Conservation (phyloP, 2,113 vertebrate genomes). For the Pristiophorus japonicus region DNA sequence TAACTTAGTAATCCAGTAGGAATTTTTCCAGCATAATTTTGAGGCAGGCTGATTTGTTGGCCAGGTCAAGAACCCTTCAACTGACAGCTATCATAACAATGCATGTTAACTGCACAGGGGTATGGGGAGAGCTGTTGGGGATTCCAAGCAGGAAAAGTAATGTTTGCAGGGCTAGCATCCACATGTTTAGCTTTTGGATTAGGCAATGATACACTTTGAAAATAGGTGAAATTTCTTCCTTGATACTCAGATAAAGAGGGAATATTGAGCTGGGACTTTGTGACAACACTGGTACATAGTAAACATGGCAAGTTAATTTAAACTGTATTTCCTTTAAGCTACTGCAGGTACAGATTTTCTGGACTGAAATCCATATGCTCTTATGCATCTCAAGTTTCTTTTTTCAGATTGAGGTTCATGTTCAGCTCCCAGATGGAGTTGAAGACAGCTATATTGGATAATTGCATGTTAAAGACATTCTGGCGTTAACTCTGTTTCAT, state of each 20-base stretch:
- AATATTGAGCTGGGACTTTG: not conserved
- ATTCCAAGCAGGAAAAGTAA: not conserved
- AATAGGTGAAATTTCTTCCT: not conserved
- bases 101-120: not conserved
- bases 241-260: not conserved
- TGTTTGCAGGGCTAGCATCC: not conserved
- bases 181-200: not conserved
- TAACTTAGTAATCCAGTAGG: not conserved
- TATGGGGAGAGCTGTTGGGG: not conserved
- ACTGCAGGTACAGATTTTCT: not conserved
- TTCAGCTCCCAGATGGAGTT: not conserved
- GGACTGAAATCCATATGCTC: conserved; percentile 2
- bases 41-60: not conserved
- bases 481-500: no score
- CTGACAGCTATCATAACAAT: not conserved
- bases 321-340: not conserved
- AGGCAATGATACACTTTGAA: not conserved
- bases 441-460: not conserved
- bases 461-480: not conserved
- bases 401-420: not conserved
- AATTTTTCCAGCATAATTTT: not conserved
- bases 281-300: not conserved
- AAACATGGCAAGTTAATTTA: not conserved
- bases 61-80: not conserved
- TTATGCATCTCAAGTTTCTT: not conserved